These are phyloP conservation scores for Tetramorium bicarinatum DNA, from an alignment of 2,888 invertebrate genomes.

Conservation along the genomic window DNA sequence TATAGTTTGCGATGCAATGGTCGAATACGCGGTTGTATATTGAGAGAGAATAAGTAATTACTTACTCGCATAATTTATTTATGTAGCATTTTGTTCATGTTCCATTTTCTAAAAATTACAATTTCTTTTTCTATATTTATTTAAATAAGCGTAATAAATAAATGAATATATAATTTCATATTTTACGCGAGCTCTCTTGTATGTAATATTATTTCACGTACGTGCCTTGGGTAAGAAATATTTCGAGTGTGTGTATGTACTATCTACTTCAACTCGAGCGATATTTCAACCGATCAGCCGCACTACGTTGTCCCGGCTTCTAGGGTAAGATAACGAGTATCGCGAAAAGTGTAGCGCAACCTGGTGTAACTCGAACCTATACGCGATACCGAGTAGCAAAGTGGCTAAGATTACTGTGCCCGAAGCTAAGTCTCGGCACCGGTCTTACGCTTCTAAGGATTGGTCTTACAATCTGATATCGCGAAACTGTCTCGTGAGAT, in stretches of 20 bases:
- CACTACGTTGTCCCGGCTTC: slow-evolving; percentile 25
- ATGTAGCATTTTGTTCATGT: not conserved
- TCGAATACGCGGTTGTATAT: not conserved
- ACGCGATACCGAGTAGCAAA: slow-evolving; percentile 47
- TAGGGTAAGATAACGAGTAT: slow-evolving; percentile 48
- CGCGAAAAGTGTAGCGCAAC: slow-evolving; percentile 42
- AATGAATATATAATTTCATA: not conserved
- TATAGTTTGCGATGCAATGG: not conserved
- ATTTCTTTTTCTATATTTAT: not conserved
- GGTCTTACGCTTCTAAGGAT: slow-evolving; percentile 36
- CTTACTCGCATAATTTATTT: slow-evolving; percentile 4
- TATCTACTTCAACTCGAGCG: slow-evolving; percentile 30
- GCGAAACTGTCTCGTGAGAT: slow-evolving; percentile 17
- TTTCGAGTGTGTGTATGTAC: not conserved
- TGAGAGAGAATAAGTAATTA: not conserved
- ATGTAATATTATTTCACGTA: slow-evolving; percentile 12
- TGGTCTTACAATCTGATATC: slow-evolving; percentile 30
- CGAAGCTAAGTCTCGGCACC: slow-evolving; percentile 41
- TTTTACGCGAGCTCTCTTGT: slow-evolving; percentile 1
- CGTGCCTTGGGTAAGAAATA: slow-evolving; percentile 4
- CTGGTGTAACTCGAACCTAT: slow-evolving; percentile 46
- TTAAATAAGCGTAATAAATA: not conserved
- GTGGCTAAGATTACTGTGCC: slow-evolving; percentile 51
- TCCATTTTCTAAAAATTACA: not conserved
- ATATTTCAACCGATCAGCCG: slow-evolving; percentile 51